Base-by-base conservation (phyloP, 1,140 invertebrate genomes). In the Dreissena rostriformis region DNA sequence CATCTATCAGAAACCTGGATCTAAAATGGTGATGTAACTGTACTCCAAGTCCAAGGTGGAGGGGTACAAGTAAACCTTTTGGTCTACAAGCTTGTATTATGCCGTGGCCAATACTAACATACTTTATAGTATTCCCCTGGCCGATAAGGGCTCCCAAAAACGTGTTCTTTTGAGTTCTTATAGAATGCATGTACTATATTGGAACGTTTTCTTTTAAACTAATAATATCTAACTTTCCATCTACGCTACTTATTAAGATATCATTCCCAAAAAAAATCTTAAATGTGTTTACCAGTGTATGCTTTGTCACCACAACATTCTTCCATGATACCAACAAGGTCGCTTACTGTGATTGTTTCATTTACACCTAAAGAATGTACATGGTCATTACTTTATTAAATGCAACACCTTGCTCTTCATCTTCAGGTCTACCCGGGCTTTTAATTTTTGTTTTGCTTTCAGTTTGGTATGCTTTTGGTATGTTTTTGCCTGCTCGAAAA, bases 11-110 rank as follows among this genome's bases (percentile, higher is more conserved):
- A 39, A 87, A 87, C 55, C 63, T 85, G 6, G 86, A 90, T 51
- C 72, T 84, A 86, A 87, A 89, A 28, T 83, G 87, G 29, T 87
- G 88, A 63, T 91, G 86, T 12, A 88, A 15, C 66, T 91, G 87
- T 8, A 91, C 75, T n/a, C 81, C 87, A n/a, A 90, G 74, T 15
- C 86, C 87, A 6, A 90, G 55, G 19, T 90, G 89, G 19, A 90
- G 67, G 14, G 77, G 82, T 57, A 83, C 75, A 7, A 89, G 49
- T 14, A 88, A 19, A 22, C 49, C 66, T 75, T 82, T 80, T 51
- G 89, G 88, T 78, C 86, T 75, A 19, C 53, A 67, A 2, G 81
- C 67, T 67, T 86, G 76, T 57, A 77, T 68, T 26, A 83, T 70
- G 39, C 74, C 22, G 74, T 87, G 83, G 17, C 83, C 78, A 74